Evolutionary conservation across 2,113 vertebrate genomes (phyloP), one percentile per base, ranked within the genome.

Genomic region (Toxotes chatareus): DNA sequence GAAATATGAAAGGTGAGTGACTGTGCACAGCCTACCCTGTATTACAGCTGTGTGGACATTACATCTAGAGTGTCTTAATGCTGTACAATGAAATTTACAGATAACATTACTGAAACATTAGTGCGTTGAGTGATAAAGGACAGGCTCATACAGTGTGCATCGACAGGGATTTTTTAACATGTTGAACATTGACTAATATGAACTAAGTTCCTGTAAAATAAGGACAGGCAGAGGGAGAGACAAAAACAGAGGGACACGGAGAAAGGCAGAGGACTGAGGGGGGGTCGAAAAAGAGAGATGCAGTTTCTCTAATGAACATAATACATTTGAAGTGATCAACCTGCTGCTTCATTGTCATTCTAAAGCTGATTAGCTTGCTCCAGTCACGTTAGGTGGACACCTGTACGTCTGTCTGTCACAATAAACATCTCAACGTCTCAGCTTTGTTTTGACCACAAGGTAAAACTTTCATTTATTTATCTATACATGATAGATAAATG

Each of bases 281-380:
- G 13, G 0, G 9, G 53, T 12, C 1, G 16, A n/a, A 19, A n/a
- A 32, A 8, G 53, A 8, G 21, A 56, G 7, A 55, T 3, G 63
- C 5, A 3, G 61, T 31, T 5, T 56, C 8, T 68, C 0, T 23
- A 38, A 36, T 68, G 17, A 53, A 0, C n/a, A n/a, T 53, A 19
- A 17, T 10, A 27, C 75, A 44, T 42, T 34, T 55, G 64, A 55
- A 79, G 71, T 82, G 68, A 81, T 63, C 32, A 38, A n/a, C 12
- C 73, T 60, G 66, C 51, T n/a, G 60, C 21, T 67, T 19, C 47
- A 36, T 40, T 14, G 42, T 63, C 66, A 21, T 14, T 16, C n/a
- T 55, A 79, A 91, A 91, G 83, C 91, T 82, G 83, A 85, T 91
- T 82, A 91, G 23, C 65, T 5, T 34, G 34, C 23, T 31, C 32